Base-by-base conservation (phyloP, 1,140 invertebrate species). In the Thaumatotibia leucotreta region DNA sequence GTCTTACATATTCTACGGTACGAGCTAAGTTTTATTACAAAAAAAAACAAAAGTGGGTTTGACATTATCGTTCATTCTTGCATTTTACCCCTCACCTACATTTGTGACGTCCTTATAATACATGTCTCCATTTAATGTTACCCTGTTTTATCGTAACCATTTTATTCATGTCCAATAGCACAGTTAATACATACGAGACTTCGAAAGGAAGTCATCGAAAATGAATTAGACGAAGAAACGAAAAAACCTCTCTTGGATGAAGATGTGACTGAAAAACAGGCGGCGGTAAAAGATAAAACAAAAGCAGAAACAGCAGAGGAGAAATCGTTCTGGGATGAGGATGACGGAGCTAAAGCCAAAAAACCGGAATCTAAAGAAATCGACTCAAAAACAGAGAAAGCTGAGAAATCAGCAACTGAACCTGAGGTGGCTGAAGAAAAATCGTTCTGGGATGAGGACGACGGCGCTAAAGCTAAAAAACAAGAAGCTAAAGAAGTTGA, bases 171-270 rank as follows among this genome's bases (percentile, higher is more conserved):
- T 88, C 86, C 66, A 83, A 83, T 91, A 92, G 89, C 91, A 54
- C 88, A 80, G 87, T 90, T 91, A 89, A 83, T 91, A 73, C 86
- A 86, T 82, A 87, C 86, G 75, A 86, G 82, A 76, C 84, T 91
- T 72, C 82, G 76, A 73, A 91, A 87, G 72, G 87, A 90, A 83
- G 65, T 84, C 23, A 61, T 80, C 39, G 83, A 86, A 75, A 87
- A 82, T 80, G 83, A 86, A 68, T 52, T 77, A 24, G 73, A 77
- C 23, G 66, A 68, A 20, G 75, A 68, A 68, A 50, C 14, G 14
- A 39, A 63, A 50, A 61, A 66, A 66, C 11, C 50, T 17, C 14
- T 66, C 31, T 66, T 52, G 52, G 64, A 66, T 39, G 64, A 66
- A 14, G 79, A 83, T 64, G 74, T 85, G 39, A 66, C 73, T 23